These are phyloP conservation scores for Minunthozetes semirufus DNA, from an alignment of 2,888 invertebrate genomes.

Conservation along the genomic window DNA sequence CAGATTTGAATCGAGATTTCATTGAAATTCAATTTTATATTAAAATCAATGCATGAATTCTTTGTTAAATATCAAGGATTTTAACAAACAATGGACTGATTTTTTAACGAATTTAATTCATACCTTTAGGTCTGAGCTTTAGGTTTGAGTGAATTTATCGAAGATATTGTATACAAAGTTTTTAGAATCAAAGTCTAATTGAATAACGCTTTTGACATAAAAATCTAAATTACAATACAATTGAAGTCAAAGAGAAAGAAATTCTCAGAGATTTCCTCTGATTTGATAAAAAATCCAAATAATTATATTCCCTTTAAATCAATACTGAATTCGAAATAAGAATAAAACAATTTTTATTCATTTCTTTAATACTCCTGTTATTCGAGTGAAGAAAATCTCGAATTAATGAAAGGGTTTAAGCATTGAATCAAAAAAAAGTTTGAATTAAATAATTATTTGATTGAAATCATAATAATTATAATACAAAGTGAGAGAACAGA, in stretches of 20 bases:
- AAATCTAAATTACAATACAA: slow-evolving; percentile 3
- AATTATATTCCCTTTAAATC: neutral
- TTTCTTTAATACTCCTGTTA: neutral
- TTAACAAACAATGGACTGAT: too few species aligned
- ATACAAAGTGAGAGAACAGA: neutral
- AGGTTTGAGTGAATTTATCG: too few species aligned
- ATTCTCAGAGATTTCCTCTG: neutral
- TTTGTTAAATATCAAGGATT: too few species aligned
- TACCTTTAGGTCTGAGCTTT: neutral
- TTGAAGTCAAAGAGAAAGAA: neutral
- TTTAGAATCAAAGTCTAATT: neutral
- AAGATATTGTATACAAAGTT: neutral
- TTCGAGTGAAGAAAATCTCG: neutral
- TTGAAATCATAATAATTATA: slow-evolving; percentile 4
- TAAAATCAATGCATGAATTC: too few species aligned
- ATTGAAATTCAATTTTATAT: too few species aligned
- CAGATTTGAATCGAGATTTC: too few species aligned
- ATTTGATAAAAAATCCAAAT: neutral
- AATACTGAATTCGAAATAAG: too few species aligned
- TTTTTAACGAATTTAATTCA: neutral
- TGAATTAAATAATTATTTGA: neutral
- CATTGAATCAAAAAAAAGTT: neutral
- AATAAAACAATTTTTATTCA: too few species aligned
- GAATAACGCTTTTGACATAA: neutral
- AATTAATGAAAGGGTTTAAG: slow-evolving; percentile 3